Evolutionary conservation across 2,113 vertebrate genomes (phyloP).

Genomic region (Scartelaos histophorus): DNA sequence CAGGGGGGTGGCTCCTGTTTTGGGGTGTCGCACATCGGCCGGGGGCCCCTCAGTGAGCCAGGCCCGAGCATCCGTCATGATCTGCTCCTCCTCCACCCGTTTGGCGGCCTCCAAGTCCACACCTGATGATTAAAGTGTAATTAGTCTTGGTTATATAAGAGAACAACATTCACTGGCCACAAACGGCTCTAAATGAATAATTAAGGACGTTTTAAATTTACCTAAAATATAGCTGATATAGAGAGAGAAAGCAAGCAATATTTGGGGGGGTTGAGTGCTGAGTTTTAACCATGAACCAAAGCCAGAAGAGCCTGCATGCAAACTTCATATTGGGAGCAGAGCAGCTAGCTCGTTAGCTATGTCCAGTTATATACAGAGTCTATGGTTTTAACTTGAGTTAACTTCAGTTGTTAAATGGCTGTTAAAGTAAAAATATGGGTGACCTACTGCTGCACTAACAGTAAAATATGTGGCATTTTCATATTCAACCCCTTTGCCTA

Average conservation of each 20-base stretch:
- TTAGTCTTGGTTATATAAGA: not conserved
- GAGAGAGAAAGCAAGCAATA: not conserved
- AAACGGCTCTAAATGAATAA: not conserved
- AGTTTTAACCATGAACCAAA: not conserved
- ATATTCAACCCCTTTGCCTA: not conserved
- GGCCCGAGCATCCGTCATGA: constrained; percentile 85
- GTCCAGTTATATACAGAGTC: too few relatives aligned
- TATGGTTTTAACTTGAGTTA: too few relatives aligned
- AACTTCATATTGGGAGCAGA: too few relatives aligned
- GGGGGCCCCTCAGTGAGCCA: constrained; percentile 88
- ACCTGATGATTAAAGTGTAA: constrained; percentile 64
- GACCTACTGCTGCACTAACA: too few relatives aligned
- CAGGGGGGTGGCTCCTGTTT: constrained; percentile 88
- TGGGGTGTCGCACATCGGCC: constrained; percentile 79
- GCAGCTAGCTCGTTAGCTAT: too few relatives aligned
- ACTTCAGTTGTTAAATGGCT: too few relatives aligned
- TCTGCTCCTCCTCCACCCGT: constrained; percentile 88
- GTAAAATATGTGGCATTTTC: not conserved
- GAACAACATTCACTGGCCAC: not conserved
- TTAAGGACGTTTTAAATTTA: not conserved
- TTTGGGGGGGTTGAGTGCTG: not conserved
- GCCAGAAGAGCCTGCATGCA: too few relatives aligned
- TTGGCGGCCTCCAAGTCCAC: constrained; percentile 87
- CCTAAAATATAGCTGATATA: not conserved
- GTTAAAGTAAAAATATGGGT: too few relatives aligned